These are phyloP conservation scores for Nothoprocta perdicaria DNA, from an alignment of 2,113 vertebrate species.

Conservation along the genomic window DNA sequence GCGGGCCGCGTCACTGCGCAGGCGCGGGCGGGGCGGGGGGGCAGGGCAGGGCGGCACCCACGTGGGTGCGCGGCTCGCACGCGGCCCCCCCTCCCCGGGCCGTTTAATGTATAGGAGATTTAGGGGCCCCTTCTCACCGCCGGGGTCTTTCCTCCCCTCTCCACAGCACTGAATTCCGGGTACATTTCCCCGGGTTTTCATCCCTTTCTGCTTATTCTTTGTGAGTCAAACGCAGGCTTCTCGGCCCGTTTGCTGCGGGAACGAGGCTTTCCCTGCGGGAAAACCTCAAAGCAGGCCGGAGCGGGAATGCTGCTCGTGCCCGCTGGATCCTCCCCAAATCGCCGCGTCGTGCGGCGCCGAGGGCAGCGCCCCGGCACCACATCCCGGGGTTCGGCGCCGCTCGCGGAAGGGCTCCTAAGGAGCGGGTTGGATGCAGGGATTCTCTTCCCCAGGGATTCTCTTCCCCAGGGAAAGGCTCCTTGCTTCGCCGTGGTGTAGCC, in stretches of 20 bases:
- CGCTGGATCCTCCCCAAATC: not conserved
- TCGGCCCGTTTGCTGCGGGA: not conserved
- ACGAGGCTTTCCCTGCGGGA: not conserved
- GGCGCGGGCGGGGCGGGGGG: not conserved
- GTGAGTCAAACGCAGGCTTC: not conserved
- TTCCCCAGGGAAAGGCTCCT: not conserved
- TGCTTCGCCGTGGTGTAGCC: not conserved
- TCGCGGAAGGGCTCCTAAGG: not conserved
- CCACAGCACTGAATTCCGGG: no score
- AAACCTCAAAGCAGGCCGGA: not conserved
- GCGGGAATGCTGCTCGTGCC: not conserved
- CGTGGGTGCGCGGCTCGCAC: not conserved
- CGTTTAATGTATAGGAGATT: no score
- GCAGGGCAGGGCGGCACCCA: conserved; percentile 1
- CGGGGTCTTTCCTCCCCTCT: not conserved
- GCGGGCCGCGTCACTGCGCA: not conserved
- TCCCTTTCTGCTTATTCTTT: not conserved
- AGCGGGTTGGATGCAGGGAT: not conserved
- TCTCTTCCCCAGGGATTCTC: not conserved
- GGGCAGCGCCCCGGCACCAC: no score
- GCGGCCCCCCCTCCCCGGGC: no score
- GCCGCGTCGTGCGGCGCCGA: no score
- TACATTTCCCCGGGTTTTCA: not conserved
- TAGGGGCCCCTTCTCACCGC: no score
- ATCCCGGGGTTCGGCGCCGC: no score